phyloP scores from a whole-genome alignment of 2,113 vertebrate genomes.

The Zapornia atra region DNA sequence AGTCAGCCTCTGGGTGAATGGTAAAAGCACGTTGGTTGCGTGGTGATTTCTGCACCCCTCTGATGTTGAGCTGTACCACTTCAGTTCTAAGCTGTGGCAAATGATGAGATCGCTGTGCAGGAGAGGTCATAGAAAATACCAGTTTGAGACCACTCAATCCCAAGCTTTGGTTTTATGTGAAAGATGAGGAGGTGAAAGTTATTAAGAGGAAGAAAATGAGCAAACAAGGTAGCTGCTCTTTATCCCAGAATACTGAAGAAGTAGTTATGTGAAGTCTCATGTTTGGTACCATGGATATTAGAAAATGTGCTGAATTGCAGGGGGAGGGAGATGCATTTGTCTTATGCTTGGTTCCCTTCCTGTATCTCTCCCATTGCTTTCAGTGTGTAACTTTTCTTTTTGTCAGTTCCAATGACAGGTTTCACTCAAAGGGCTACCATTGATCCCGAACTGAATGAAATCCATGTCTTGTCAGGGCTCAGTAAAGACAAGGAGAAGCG shows the following conservation, averaged over 20 bases:
- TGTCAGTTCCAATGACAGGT: conserved; percentile 95
- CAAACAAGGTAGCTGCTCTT: not conserved
- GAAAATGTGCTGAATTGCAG: not conserved
- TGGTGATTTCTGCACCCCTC: not conserved
- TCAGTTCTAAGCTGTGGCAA: not conserved
- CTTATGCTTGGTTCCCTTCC: not conserved
- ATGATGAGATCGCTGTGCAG: fast-evolving
- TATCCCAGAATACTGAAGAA: not conserved
- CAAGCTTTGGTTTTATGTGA: not conserved
- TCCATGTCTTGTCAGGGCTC: conserved; percentile 96
- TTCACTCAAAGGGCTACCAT: conserved; percentile 99
- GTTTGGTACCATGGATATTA: not conserved
- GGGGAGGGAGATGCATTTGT: not conserved
- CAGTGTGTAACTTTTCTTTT: not conserved
- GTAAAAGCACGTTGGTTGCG: not conserved
- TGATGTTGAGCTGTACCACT: not conserved
- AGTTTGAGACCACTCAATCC: not conserved
- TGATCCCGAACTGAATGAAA: conserved; percentile 97
- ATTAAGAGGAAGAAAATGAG: not conserved
- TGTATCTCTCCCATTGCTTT: fast-evolving
- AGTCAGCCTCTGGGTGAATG: not conserved
- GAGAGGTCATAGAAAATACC: not conserved
- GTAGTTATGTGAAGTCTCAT: not conserved
- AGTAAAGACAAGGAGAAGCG: conserved; percentile 99
- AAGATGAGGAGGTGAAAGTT: not conserved